Conservation (phyloP, 2,113 vertebrate genomes). For the Cryptotis parvus region DNA sequence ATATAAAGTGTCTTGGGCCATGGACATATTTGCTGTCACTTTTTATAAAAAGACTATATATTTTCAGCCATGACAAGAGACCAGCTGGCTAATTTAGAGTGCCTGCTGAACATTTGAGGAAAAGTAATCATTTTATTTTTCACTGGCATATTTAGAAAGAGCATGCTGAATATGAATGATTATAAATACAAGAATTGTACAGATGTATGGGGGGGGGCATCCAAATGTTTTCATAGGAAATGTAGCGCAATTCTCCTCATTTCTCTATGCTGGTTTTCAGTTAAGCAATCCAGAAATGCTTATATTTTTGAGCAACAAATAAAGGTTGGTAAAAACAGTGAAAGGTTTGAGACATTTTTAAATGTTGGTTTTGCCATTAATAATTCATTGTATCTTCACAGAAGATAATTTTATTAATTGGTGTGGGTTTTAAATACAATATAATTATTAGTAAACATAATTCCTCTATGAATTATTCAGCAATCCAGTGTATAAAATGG, state of each 20-base stretch:
- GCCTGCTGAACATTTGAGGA: constrained; percentile 72
- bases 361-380: constrained; percentile 42
- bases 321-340: constrained; percentile 28
- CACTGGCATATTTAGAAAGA: constrained; percentile 73
- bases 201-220: constrained; percentile 44
- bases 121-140: constrained; percentile 80
- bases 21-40: constrained; percentile 76
- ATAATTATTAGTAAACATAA: constrained; percentile 49
- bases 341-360: constrained; percentile 43
- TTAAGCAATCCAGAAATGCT: constrained; percentile 46
- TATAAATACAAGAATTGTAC: constrained; percentile 69
- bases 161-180: constrained; percentile 75
- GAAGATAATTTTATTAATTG: constrained; percentile 45
- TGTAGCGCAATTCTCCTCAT: not conserved
- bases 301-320: constrained; percentile 50
- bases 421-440: constrained; percentile 42
- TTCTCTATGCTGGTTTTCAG: not conserved
- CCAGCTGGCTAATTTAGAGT: constrained; percentile 72
- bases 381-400: constrained; percentile 37
- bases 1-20: constrained; percentile 76
- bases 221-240: constrained; percentile 70
- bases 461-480: constrained; percentile 41
- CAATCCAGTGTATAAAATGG: constrained; percentile 51
- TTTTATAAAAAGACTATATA: constrained; percentile 73
- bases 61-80: constrained; percentile 80